phyloP scores from a whole-genome alignment of 2,888 invertebrate species.

The Meta bourneti region DNA sequence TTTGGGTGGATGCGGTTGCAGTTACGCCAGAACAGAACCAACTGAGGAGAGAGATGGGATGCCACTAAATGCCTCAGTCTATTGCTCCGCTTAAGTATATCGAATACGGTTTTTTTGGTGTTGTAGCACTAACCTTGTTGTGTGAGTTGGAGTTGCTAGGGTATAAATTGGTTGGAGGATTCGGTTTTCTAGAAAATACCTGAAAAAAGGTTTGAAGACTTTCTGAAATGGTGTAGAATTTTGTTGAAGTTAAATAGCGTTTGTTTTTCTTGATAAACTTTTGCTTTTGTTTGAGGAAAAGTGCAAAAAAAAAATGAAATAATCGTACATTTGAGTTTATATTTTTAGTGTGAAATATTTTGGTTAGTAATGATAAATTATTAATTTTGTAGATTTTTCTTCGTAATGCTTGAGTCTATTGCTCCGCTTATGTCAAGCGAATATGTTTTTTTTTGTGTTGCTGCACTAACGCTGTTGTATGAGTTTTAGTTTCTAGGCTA shows the following conservation, averaged over 20 bases:
- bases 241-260: background rate
- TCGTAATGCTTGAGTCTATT: too few species aligned
- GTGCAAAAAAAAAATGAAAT: too few species aligned
- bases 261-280: background rate
- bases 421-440: too few species aligned
- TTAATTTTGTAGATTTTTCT: too few species aligned
- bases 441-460: too few species aligned
- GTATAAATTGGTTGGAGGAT: background rate
- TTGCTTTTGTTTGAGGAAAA: background rate
- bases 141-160: background rate
- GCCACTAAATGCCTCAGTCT: background rate
- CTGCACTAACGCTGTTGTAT: too few species aligned
- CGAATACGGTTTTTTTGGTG: background rate
- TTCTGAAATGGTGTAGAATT: background rate
- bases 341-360: too few species aligned
- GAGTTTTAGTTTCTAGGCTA: too few species aligned
- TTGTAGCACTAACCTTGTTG: background rate
- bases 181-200: background rate
- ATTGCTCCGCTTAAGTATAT: background rate
- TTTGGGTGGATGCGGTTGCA: slow-evolving; percentile 42
- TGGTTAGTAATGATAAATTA: too few species aligned
- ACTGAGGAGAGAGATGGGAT: background rate
- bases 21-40: slow-evolving; percentile 47
- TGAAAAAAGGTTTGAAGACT: background rate
- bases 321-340: too few species aligned